phyloP scores from a whole-genome alignment of 1,140 invertebrate species.

The Pseudomyrmex flavicornis region DNA sequence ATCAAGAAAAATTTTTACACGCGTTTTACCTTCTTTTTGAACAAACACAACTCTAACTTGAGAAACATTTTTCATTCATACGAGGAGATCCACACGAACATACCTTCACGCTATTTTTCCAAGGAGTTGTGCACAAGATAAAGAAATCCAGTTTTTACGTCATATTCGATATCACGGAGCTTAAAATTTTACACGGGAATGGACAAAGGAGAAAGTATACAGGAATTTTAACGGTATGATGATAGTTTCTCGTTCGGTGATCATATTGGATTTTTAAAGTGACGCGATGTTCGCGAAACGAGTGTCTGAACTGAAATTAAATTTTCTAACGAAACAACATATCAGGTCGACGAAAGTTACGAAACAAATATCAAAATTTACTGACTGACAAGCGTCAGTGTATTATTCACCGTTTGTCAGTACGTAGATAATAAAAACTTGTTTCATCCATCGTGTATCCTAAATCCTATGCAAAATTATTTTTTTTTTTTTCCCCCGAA shows the following conservation, averaged over 20 bases:
- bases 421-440: slow-evolving; percentile 78
- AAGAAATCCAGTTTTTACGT: slow-evolving; percentile 17
- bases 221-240: not conserved
- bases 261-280: slow-evolving; percentile 18
- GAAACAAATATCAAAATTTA: slow-evolving; percentile 75
- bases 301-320: not conserved
- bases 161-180: not conserved
- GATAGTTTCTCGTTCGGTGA: not conserved
- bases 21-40: not conserved
- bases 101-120: not conserved
- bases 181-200: slow-evolving; percentile 16
- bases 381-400: slow-evolving; percentile 70
- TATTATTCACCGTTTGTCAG: slow-evolving; percentile 67
- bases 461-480: not conserved
- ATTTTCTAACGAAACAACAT: not conserved
- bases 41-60: not conserved
- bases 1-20: not conserved
- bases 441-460: slow-evolving; percentile 57
- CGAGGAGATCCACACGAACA: not conserved
- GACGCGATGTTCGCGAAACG: slow-evolving; percentile 1
- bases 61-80: not conserved
- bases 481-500: not conserved
- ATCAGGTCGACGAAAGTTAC: not conserved
- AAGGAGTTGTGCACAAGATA: not conserved
- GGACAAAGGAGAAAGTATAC: not conserved